Base-by-base conservation (phyloP, 2,888 invertebrate species). In the Anoncus sp. region DNA sequence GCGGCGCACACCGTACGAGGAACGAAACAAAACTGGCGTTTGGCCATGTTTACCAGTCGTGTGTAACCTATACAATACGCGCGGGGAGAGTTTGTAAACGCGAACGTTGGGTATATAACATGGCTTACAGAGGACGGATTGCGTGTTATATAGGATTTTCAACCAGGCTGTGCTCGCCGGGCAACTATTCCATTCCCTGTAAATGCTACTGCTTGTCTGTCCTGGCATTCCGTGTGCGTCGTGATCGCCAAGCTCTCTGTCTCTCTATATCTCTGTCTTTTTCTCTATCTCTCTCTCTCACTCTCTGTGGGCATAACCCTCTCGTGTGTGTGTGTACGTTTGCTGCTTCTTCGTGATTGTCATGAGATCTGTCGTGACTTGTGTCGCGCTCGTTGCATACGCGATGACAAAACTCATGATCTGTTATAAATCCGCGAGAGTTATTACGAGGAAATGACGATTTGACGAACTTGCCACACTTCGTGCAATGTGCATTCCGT, bases 21-120 rank as follows among this genome's bases (percentile, higher is more conserved):
- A 83, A 74, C 83, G 79, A 81, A 80, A 82, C 80, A 81, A 84
- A 83, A 84, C 84, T 84, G 84, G 80, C 80, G 80, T 82, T 81
- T 80, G 78, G 78, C 77, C 79, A 80, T 77, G 77, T 82, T 81
- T 84, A 76, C 72, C 75, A 80, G 75, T 76, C 66, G 80, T 80
- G 55, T 73, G 66, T 78, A 78, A 69, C 81, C 69, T 35, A 59
- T 72, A 79, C 79, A 80, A 82, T 82, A 74, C 75, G 75, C 51
- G 75, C 51, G 65, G 51, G 45, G 69, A 65, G 45, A 31, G 45
- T 53, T 66, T 55, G 43, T 14, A 43, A 75, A 67, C 62, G 80
- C 77, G 79, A 77, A 80, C 80, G 69, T 71, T 60, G 75, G 79
- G 75, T 38, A 59, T 43, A 66, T 45, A 57, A 67, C 45, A 55